Evolutionary conservation across 1,140 invertebrate genomes (phyloP).

Genomic region (Penaeus chinensis): DNA sequence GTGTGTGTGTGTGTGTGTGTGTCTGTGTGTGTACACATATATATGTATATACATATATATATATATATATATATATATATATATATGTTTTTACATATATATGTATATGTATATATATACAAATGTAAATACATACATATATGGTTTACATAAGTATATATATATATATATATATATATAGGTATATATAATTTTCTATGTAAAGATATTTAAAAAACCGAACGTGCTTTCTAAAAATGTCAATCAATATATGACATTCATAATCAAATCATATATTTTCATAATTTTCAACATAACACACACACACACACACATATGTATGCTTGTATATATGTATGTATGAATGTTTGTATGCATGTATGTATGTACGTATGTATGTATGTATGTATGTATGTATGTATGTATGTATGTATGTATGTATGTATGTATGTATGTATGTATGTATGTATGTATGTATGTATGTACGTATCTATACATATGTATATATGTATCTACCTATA

Average conservation of each 20-base stretch:
- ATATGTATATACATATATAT: neutral
- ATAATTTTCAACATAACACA: no score
- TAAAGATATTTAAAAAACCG: neutral
- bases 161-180: no score
- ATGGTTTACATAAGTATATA: neutral
- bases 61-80: neutral
- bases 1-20: no score
- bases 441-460: neutral
- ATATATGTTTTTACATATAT: no score
- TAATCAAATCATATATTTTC: no score
- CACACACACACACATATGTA: slow-evolving; percentile 2
- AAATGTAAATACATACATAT: neutral
- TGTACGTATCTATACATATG: neutral
- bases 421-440: neutral
- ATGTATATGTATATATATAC: neutral
- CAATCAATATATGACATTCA: no score
- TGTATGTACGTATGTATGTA: slow-evolving; percentile 16
- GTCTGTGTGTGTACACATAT: no score
- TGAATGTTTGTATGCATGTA: slow-evolving; percentile 2
- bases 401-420: neutral
- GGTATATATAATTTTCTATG: neutral
- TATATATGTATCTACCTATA: neutral
- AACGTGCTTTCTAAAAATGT: no score
- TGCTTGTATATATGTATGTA: slow-evolving; percentile 18
- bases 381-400: neutral